Evolutionary conservation across 2,797 vertebrate species (phyloP).

Genomic region (Dromococcyx pavoninus): DNA sequence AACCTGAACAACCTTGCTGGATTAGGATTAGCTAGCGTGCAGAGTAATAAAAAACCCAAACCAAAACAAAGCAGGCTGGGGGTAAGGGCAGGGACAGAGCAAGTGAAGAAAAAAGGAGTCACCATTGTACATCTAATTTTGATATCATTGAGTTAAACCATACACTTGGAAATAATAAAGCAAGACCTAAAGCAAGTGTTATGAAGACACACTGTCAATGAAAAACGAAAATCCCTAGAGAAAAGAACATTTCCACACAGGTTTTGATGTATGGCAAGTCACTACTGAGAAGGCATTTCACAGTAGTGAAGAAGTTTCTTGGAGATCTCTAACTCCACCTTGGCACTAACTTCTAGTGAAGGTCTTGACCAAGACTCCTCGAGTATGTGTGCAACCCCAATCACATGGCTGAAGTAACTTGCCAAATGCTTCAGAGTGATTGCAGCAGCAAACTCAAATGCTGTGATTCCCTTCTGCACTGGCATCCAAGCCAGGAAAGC

Average conservation of each 20-base stretch:
- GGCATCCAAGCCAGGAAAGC: background rate
- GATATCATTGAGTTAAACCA: background rate
- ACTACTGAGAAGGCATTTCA: background rate
- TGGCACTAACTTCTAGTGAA: background rate
- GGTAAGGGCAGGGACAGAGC: background rate
- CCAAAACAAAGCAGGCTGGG: background rate
- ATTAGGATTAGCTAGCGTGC: background rate
- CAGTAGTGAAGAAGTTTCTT: background rate
- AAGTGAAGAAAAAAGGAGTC: background rate
- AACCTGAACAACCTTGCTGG: background rate
- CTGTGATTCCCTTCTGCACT: background rate
- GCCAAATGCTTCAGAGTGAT: background rate
- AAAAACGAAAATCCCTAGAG: background rate
- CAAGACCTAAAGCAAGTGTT: background rate
- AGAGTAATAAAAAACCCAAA: background rate
- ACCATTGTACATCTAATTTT: background rate
- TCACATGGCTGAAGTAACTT: background rate
- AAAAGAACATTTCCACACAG: background rate
- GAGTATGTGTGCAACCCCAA: accelerated
- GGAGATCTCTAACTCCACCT: accelerated
- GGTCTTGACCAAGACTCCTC: background rate
- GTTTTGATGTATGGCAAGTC: background rate
- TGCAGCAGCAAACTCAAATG: background rate
- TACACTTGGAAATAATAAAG: background rate
- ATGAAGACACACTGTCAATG: background rate